Evolutionary conservation across 2,797 vertebrate species (phyloP).

Genomic region (Smutsia gigantea): DNA sequence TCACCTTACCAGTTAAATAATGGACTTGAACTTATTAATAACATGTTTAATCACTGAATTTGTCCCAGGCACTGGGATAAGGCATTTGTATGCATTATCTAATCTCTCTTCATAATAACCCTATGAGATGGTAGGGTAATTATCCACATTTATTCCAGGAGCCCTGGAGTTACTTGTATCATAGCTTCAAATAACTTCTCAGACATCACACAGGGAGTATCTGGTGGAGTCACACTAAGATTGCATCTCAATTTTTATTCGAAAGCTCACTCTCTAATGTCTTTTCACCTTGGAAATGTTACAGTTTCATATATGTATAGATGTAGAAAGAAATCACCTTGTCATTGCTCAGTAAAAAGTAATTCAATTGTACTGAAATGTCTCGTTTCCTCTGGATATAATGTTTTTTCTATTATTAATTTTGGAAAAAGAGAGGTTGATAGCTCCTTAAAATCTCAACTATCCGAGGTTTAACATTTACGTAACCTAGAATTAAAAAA

Average conservation of each 20-base stretch:
- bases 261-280: not conserved
- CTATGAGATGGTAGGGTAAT: not conserved
- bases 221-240: not conserved
- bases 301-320: not conserved
- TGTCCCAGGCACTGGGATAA: not conserved
- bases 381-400: not conserved
- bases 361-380: not conserved
- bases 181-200: not conserved
- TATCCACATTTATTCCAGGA: not conserved
- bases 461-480: not conserved
- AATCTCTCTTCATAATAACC: not conserved
- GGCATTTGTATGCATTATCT: not conserved
- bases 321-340: not conserved
- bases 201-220: not conserved
- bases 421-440: not conserved
- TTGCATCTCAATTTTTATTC: not conserved
- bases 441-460: not conserved
- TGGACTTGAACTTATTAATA: not conserved
- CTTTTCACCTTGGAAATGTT: not conserved
- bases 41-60: not conserved
- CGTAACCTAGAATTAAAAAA: not conserved
- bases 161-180: not conserved
- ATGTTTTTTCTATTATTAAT: slow-evolving; percentile 6
- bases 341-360: slow-evolving; percentile 27
- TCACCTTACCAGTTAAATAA: not conserved